Conservation (phyloP, 2,888 invertebrate species). For the Ectropis crepuscularia region DNA sequence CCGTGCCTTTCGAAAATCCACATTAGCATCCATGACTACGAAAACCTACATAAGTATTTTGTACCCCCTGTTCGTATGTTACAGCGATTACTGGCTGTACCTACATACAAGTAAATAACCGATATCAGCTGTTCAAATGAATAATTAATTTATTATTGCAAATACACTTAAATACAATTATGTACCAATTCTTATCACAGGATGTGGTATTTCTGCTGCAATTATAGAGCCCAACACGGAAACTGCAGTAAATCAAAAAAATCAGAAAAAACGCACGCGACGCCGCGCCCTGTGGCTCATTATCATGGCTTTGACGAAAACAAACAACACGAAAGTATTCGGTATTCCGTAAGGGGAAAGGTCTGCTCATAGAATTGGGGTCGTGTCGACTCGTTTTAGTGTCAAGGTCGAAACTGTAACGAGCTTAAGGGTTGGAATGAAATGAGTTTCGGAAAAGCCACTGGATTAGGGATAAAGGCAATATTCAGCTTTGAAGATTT, state of each 20-base stretch:
- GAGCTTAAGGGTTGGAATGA: slow-evolving; percentile 16
- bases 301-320: slow-evolving; percentile 31
- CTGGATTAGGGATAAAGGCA: slow-evolving; percentile 15
- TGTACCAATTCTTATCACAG: slow-evolving; percentile 13
- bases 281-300: slow-evolving; percentile 15
- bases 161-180: not conserved
- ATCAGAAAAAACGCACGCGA: slow-evolving; percentile 27
- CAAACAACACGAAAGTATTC: slow-evolving; percentile 29
- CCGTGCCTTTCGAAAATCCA: no score
- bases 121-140: slow-evolving; percentile 1
- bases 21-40: no score
- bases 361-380: slow-evolving; percentile 24
- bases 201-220: slow-evolving; percentile 24
- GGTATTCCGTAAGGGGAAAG: slow-evolving; percentile 29
- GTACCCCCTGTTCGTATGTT: no score
- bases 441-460: slow-evolving; percentile 19
- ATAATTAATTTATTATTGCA: not conserved
- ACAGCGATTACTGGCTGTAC: not conserved
- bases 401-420: slow-evolving; percentile 34
- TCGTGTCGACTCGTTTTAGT: slow-evolving; percentile 26
- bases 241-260: slow-evolving; percentile 31
- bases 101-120: not conserved
- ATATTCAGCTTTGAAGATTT: slow-evolving; percentile 9
- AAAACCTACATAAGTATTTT: no score
- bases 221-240: slow-evolving; percentile 26